Percentiles rank a stretch among this genome's conserved stretches.
These are phyloP conservation scores for Athripsodes cinereus DNA, from an alignment of 2,888 invertebrate species.

Conservation along the genomic window DNA sequence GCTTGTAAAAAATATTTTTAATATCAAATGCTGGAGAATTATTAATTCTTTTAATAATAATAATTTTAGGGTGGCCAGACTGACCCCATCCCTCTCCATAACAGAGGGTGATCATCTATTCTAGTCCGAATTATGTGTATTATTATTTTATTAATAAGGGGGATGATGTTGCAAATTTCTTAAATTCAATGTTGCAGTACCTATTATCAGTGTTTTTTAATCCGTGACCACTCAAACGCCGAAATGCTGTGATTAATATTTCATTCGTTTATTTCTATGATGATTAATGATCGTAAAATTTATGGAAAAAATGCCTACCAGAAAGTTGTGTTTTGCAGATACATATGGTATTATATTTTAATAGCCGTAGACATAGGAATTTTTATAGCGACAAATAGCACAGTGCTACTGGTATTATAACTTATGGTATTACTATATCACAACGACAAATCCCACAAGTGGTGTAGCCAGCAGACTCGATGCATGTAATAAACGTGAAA, in stretches of 20 bases:
- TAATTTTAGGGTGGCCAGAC: slow-evolving; percentile 7
- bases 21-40: slow-evolving; percentile 23
- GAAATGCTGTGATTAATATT: neutral
- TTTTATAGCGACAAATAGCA: no score
- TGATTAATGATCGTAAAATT: neutral
- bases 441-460: no score
- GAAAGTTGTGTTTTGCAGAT: no score
- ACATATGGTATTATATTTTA: no score
- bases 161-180: slow-evolving; percentile 16
- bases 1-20: slow-evolving; percentile 24
- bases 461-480: no score
- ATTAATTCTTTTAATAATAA: slow-evolving; percentile 8
- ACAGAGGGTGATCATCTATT: neutral
- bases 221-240: slow-evolving; percentile 1
- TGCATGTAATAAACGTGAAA: no score
- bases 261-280: neutral
- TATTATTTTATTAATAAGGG: neutral
- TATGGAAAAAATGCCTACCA: no score
- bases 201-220: no score
- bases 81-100: slow-evolving; percentile 4
- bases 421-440: no score
- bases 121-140: neutral
- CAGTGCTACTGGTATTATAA: no score
- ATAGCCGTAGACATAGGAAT: no score
- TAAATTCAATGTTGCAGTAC: neutral